phyloP scores from a whole-genome alignment of 2,797 vertebrate genomes.

The Hybognathus amarus region DNA sequence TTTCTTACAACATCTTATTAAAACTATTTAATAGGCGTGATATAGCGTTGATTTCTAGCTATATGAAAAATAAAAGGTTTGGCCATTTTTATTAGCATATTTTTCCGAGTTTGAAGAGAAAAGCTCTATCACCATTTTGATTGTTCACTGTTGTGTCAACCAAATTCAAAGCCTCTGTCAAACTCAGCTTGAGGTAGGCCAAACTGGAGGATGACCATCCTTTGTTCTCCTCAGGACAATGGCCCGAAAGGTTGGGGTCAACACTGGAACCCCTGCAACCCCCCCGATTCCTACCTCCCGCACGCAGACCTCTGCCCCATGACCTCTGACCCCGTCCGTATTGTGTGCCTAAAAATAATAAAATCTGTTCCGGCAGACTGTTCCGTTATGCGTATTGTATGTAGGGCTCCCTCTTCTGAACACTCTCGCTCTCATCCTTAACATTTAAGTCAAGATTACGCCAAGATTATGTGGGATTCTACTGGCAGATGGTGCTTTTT shows the following conservation, averaged over 20 bases:
- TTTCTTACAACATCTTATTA: neutral
- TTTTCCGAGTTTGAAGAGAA: slow-evolving; percentile 21
- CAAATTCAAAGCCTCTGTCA: slow-evolving; percentile 66
- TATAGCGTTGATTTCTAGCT: neutral
- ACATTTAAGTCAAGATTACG: slow-evolving; percentile 72
- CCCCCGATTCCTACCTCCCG: slow-evolving; percentile 56
- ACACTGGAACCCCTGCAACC: slow-evolving; percentile 64
- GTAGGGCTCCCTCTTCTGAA: slow-evolving; percentile 45
- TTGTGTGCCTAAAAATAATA: slow-evolving; percentile 79
- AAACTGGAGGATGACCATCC: slow-evolving; percentile 71
- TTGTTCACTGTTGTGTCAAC: slow-evolving; percentile 58
- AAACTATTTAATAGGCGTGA: neutral
- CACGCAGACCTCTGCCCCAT: slow-evolving; percentile 70
- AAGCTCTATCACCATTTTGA: slow-evolving; percentile 8
- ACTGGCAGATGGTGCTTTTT: slow-evolving; percentile 74
- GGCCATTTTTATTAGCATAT: neutral
- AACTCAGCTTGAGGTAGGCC: slow-evolving; percentile 61
- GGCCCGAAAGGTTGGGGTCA: slow-evolving; percentile 73
- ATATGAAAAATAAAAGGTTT: neutral
- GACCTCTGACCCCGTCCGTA: slow-evolving; percentile 77
- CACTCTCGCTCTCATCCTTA: slow-evolving; percentile 35
- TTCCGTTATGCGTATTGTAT: slow-evolving; percentile 56
- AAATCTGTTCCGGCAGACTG: slow-evolving; percentile 71
- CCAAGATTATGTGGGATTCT: slow-evolving; percentile 71
- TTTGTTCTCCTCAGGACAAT: slow-evolving; percentile 76